These are phyloP conservation scores for Cosmia pyralina DNA, from an alignment of 2,888 invertebrate genomes.

Conservation along the genomic window DNA sequence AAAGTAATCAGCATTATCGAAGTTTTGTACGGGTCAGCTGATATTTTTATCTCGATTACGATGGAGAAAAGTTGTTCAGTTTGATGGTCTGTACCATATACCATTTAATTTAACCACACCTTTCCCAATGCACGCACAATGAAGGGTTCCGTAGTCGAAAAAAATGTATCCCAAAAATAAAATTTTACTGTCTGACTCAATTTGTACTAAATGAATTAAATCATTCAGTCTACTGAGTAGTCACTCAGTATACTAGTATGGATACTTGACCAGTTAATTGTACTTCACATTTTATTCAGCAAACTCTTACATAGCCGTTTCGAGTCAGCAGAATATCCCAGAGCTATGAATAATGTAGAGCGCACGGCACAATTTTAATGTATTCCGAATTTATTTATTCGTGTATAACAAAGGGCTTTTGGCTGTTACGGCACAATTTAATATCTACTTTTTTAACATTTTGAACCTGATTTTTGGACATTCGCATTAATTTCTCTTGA, in stretches of 20 bases:
- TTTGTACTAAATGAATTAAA: slow-evolving; percentile 31
- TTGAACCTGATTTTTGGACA: background rate
- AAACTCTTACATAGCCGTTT: slow-evolving; percentile 66
- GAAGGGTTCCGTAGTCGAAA: too few relatives aligned
- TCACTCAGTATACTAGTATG: slow-evolving; percentile 42
- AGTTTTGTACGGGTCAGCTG: too few relatives aligned
- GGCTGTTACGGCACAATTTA: slow-evolving; percentile 50
- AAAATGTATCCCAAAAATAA: too few relatives aligned
- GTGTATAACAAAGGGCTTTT: slow-evolving; percentile 69
- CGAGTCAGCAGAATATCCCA: slow-evolving; percentile 62
- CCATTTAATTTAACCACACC: too few relatives aligned
- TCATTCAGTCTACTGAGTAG: slow-evolving; percentile 34
- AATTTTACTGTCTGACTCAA: slow-evolving; percentile 9
- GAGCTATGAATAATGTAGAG: slow-evolving; percentile 74
- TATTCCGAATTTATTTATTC: slow-evolving; percentile 73
- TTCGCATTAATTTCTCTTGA: background rate
- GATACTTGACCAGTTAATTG: slow-evolving; percentile 63
- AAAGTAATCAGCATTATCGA: too few relatives aligned
- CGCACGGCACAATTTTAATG: slow-evolving; percentile 69
- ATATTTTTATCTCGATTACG: too few relatives aligned
- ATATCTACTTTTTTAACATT: slow-evolving; percentile 28
- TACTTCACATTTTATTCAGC: slow-evolving; percentile 70
- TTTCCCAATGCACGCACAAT: too few relatives aligned
- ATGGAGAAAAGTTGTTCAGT: too few relatives aligned
- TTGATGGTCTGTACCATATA: too few relatives aligned